Evolutionary conservation across 2,797 vertebrate genomes (phyloP).

Genomic region (Gambusia yucatana): DNA sequence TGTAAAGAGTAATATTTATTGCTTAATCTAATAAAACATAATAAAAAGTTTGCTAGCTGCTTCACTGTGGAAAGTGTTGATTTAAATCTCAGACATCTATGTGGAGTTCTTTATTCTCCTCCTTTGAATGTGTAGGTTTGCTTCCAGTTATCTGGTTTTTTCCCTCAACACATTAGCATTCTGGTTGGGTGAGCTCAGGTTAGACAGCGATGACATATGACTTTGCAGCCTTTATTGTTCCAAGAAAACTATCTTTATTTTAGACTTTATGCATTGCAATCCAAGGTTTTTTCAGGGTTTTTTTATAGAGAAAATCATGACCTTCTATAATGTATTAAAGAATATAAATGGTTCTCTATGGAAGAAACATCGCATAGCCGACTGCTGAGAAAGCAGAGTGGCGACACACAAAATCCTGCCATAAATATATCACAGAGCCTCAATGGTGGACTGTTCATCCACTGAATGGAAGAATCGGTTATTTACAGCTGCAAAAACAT

Average conservation of each 20-base stretch:
- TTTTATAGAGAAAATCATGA: background rate
- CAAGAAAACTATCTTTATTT: background rate
- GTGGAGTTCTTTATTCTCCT: background rate
- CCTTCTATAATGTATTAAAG: background rate
- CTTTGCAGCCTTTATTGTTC: background rate
- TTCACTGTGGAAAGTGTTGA: background rate
- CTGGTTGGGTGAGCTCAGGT: background rate
- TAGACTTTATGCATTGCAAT: background rate
- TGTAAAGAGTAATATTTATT: background rate
- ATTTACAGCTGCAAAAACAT: background rate
- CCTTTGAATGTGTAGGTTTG: background rate
- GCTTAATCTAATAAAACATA: background rate
- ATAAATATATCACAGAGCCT: background rate
- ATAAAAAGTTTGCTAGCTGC: background rate
- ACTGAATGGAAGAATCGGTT: background rate
- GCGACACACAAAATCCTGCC: background rate
- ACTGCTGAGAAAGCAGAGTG: background rate
- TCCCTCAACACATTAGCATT: background rate
- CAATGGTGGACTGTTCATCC: background rate
- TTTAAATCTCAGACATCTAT: background rate
- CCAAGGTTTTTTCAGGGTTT: background rate
- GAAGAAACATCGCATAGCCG: background rate
- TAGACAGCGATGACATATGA: background rate
- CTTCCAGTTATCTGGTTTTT: background rate
- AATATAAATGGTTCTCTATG: background rate